A percentile compares a stretch with the other conserved stretches of the same genome.
Conservation (phyloP, 2,797 vertebrate genomes). For the Leuciscus waleckii region DNA sequence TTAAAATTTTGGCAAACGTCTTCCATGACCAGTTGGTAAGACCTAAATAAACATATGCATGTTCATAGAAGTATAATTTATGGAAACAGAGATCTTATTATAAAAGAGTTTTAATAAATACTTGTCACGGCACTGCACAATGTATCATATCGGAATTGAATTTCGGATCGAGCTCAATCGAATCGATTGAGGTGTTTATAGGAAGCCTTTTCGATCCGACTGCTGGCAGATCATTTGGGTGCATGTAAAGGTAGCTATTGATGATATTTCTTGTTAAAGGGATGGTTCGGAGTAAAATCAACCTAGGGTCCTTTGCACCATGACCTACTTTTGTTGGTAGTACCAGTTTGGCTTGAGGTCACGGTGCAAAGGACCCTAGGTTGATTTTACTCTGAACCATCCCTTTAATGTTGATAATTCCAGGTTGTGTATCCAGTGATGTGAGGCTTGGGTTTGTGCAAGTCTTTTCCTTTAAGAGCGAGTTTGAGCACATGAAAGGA, state of each 20-base stretch:
- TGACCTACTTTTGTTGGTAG: too few species aligned
- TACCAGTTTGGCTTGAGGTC: too few species aligned
- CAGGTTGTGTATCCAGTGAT: neutral
- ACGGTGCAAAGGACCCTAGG: too few species aligned
- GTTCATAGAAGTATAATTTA: neutral
- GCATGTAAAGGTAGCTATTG: neutral
- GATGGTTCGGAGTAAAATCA: too few species aligned
- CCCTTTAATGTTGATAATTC: neutral
- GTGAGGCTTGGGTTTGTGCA: neutral
- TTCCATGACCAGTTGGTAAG: neutral
- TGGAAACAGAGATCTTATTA: neutral
- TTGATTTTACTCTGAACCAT: too few species aligned
- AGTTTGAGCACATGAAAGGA: constrained; percentile 50
- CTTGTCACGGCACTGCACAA: neutral
- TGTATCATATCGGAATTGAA: neutral
- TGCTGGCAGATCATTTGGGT: neutral
- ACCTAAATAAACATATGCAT: neutral
- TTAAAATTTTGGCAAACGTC: too few species aligned
- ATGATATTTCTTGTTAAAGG: neutral
- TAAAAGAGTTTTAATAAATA: neutral
- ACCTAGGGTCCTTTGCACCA: too few species aligned
- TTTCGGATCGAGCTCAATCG: neutral
- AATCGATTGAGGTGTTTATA: neutral
- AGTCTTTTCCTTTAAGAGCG: constrained; percentile 58
- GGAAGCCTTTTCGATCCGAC: neutral